These are phyloP conservation scores for Anneissia japonica DNA, from an alignment of 35 echinoderm and acorn worm species.

Conservation along the genomic window DNA sequence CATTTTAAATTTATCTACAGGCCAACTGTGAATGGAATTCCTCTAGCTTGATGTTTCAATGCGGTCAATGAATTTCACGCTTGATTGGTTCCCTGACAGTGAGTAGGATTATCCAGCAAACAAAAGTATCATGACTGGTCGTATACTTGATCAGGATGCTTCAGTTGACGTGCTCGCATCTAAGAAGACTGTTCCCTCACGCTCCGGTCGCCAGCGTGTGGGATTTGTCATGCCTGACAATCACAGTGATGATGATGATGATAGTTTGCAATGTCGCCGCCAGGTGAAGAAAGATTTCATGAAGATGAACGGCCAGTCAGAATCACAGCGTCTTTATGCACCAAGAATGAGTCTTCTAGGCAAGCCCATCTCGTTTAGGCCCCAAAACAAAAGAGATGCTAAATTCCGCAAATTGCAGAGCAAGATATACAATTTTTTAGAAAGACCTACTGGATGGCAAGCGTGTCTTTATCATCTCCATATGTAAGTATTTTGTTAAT, in stretches of 20 bases:
- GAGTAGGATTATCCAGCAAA: background rate
- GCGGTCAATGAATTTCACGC: background rate
- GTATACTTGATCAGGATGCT: background rate
- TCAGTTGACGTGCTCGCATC: background rate
- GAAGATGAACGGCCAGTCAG: conserved; percentile 84
- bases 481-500: conserved; percentile 76
- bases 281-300: conserved; percentile 94
- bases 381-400: conserved; percentile 78
- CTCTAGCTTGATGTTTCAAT: background rate
- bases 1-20: background rate
- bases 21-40: background rate
- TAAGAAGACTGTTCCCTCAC: background rate
- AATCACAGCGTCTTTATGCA: conserved; percentile 45
- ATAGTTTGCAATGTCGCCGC: conserved; percentile 76
- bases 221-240: conserved; percentile 70
- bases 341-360: conserved; percentile 97
- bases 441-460: conserved; percentile 84
- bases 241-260: conserved; percentile 62
- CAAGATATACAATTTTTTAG: conserved; percentile 97
- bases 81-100: background rate
- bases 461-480: conserved; percentile 87
- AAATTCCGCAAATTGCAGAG: conserved; percentile 97
- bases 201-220: conserved; percentile 41
- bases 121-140: background rate
- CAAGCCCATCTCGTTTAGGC: conserved; percentile 80